Conservation (phyloP, 2,113 vertebrate genomes). For the Coptodon bakossiorum region DNA sequence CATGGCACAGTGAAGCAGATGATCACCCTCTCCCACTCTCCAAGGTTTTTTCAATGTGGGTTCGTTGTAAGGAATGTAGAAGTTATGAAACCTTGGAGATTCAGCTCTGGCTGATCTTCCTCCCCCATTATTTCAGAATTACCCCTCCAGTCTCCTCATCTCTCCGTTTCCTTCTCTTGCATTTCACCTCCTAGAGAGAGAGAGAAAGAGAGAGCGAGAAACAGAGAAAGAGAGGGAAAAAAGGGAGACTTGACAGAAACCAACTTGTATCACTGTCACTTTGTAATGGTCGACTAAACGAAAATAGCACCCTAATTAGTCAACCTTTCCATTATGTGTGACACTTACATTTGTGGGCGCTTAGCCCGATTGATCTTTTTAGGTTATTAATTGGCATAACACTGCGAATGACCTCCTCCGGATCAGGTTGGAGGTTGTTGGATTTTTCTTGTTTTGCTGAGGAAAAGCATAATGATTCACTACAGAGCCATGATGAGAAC, state of each 20-base stretch:
- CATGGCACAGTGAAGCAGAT: not conserved
- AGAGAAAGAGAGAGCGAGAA: not conserved
- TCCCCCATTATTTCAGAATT: slow-evolving; percentile 9
- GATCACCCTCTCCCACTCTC: not conserved
- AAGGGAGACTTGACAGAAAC: not conserved
- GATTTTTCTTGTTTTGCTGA: not conserved
- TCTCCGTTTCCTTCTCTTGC: not conserved
- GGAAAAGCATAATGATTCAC: not conserved
- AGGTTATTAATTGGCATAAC: slow-evolving; percentile 19
- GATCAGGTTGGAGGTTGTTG: not conserved
- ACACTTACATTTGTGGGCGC: not conserved
- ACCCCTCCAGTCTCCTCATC: not conserved
- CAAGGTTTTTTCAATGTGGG: not conserved
- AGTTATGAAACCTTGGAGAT: not conserved
- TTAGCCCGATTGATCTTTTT: not conserved
- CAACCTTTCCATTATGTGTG: not conserved
- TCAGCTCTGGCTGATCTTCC: not conserved
- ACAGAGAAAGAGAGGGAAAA: not conserved
- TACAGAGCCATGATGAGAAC: not conserved
- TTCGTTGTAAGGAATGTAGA: not conserved
- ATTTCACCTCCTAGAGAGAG: not conserved
- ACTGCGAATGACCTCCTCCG: not conserved
- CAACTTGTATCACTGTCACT: not conserved
- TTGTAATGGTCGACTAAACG: not conserved
- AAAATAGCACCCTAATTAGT: slow-evolving; percentile 14